Evolutionary conservation across 2,113 vertebrate species (phyloP).

Genomic region (Hypocryptadius cinnamomeus): DNA sequence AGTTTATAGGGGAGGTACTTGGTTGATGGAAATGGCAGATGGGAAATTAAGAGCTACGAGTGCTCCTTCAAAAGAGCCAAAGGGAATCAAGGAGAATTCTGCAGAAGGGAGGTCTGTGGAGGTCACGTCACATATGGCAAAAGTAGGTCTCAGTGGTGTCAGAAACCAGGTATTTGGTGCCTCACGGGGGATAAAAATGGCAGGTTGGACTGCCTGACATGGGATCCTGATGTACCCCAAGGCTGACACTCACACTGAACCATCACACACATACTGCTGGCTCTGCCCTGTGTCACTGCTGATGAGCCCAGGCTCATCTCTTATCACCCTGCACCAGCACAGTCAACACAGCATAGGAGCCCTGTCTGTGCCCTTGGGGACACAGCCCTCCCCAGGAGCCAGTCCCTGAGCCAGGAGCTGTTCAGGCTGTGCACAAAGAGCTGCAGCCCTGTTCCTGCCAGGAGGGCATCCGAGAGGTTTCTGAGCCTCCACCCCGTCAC

Average conservation of each 20-base stretch:
- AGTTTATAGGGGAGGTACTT: background rate
- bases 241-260: background rate
- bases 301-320: background rate
- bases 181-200: background rate
- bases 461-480: fast-evolving
- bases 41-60: background rate
- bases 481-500: background rate
- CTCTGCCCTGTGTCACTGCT: fast-evolving
- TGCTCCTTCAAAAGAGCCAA: background rate
- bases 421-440: background rate
- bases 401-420: background rate
- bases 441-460: background rate
- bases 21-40: background rate
- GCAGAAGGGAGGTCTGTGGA: background rate
- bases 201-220: background rate
- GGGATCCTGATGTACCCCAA: fast-evolving
- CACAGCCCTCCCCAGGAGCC: background rate
- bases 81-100: background rate
- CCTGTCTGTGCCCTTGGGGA: background rate
- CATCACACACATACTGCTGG: fast-evolving
- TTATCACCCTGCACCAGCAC: no score
- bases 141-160: background rate
- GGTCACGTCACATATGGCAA: background rate
- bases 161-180: background rate
- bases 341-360: fast-evolving